Conservation (phyloP, 2,113 vertebrate genomes). For the Cynopterus brachyotis region DNA sequence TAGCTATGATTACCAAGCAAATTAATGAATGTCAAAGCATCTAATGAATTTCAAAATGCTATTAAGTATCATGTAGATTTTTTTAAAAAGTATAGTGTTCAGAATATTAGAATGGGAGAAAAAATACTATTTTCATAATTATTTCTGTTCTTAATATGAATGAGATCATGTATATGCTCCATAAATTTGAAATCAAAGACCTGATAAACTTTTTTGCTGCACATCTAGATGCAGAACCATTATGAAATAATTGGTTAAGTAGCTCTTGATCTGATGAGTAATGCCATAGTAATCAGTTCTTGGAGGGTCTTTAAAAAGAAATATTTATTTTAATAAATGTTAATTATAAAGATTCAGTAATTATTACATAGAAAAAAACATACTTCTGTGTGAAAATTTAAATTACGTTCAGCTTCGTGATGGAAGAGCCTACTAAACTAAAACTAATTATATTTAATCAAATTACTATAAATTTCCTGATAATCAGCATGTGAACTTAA, state of each 20-base stretch:
- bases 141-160: neutral
- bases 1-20: neutral
- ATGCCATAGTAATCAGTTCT: neutral
- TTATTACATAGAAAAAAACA: conserved; percentile 28
- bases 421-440: conserved; percentile 11
- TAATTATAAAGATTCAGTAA: conserved; percentile 34
- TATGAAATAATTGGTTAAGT: conserved; percentile 17
- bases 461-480: conserved; percentile 28
- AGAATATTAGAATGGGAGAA: neutral
- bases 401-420: conserved; percentile 35
- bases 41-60: neutral
- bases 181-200: neutral
- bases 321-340: conserved; percentile 49
- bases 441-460: conserved; percentile 58
- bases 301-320: neutral
- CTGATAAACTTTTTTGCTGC: neutral
- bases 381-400: conserved; percentile 45
- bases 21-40: neutral
- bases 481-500: conserved; percentile 16
- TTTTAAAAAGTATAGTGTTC: neutral
- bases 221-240: neutral
- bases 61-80: neutral
- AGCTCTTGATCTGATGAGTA: neutral
- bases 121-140: neutral
- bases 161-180: neutral